These are phyloP conservation scores for Chiridota heheva DNA, from an alignment of 35 echinoderm and acorn worm genomes.

Conservation along the genomic window DNA sequence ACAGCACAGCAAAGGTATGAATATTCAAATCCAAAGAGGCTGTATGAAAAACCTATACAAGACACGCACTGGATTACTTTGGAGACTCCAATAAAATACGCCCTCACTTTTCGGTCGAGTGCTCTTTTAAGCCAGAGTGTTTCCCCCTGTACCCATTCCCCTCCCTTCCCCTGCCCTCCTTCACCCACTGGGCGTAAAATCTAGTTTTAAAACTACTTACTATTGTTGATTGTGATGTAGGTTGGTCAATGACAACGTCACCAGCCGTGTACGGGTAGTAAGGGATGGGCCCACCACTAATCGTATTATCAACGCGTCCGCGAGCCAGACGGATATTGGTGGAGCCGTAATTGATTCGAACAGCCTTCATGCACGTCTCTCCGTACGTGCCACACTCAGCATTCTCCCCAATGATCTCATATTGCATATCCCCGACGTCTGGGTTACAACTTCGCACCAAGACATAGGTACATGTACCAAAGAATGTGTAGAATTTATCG, in stretches of 20 bases:
- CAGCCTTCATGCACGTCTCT: constrained; percentile 61
- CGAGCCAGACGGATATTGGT: constrained; percentile 19
- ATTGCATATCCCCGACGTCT: constrained; percentile 21
- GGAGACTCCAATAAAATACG: no score
- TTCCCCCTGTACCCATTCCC: no score
- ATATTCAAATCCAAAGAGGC: no score
- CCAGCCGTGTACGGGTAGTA: constrained; percentile 41
- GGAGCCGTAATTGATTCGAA: constrained; percentile 50
- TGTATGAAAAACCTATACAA: no score
- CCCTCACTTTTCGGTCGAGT: no score
- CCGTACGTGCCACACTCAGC: constrained; percentile 54
- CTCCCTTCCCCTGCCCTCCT: neutral
- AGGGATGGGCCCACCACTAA: constrained; percentile 40
- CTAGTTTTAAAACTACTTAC: no score
- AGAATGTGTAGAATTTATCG: constrained; percentile 60
- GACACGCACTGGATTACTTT: no score
- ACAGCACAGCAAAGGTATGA: no score
- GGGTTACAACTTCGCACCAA: constrained; percentile 60
- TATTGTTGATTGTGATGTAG: constrained; percentile 43
- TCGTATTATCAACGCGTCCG: constrained; percentile 34
- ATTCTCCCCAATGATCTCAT: constrained; percentile 57
- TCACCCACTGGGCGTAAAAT: neutral
- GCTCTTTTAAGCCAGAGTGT: no score
- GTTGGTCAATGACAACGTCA: constrained; percentile 51
- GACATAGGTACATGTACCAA: constrained; percentile 67